phyloP scores from a whole-genome alignment of 2,888 invertebrate species.

The Thereva unica region DNA sequence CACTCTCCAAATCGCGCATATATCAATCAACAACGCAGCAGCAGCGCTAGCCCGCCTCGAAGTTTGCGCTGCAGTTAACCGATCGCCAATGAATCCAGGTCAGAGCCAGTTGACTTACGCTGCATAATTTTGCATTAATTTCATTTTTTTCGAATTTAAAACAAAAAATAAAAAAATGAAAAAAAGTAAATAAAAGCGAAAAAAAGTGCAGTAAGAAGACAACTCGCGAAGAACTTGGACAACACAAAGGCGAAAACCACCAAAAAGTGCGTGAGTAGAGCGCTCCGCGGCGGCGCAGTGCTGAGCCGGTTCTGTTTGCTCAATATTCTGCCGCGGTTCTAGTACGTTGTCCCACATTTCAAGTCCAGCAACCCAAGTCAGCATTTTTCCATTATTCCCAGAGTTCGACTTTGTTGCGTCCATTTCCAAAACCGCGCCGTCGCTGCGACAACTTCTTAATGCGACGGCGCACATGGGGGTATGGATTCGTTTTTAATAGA shows the following conservation, averaged over 20 bases:
- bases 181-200: not conserved
- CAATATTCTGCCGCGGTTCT: not conserved
- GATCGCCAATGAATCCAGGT: conserved; percentile 6
- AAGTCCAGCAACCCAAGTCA: not conserved
- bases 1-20: not conserved
- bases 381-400: conserved; percentile 4
- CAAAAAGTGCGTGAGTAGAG: too few species aligned
- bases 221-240: not conserved
- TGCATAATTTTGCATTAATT: conserved; percentile 31
- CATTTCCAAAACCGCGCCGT: not conserved
- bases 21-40: conserved; percentile 9
- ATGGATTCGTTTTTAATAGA: too few species aligned
- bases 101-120: conserved; percentile 16
- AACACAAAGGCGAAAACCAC: too few species aligned
- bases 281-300: too few species aligned
- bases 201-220: conserved; percentile 16
- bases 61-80: conserved; percentile 6
- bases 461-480: too few species aligned
- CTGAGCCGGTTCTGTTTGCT: not conserved
- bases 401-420: conserved; percentile 2
- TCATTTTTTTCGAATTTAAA: conserved; percentile 10
- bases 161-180: not conserved
- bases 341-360: conserved; percentile 18
- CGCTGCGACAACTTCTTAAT: too few species aligned
- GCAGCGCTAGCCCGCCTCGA: too few species aligned